phyloP scores from a whole-genome alignment of 2,797 vertebrate genomes.

The Sebastes hubbsi region DNA sequence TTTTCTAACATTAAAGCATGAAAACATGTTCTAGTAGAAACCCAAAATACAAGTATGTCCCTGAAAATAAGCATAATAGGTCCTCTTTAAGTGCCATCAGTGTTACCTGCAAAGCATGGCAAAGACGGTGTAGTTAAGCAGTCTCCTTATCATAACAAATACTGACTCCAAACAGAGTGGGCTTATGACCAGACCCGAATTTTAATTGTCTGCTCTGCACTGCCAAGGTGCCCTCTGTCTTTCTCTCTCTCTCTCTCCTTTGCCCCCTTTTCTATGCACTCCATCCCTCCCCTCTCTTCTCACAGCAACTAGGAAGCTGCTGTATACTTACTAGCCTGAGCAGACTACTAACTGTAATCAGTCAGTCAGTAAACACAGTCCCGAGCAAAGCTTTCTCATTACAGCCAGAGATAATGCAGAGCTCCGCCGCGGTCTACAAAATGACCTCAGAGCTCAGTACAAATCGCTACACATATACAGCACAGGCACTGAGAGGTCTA shows the following conservation, averaged over 20 bases:
- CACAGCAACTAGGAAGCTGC: not conserved
- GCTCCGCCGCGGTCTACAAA: constrained; percentile 40
- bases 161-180: constrained; percentile 17
- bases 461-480: not conserved
- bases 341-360: constrained; percentile 38
- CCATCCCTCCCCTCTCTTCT: not conserved
- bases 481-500: not conserved
- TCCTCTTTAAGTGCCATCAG: not conserved
- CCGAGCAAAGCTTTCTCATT: constrained; percentile 43
- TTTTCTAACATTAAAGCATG: too few species aligned
- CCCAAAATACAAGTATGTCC: too few species aligned
- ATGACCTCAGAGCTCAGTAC: constrained; percentile 32
- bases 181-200: constrained; percentile 35
- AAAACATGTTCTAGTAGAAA: too few species aligned
- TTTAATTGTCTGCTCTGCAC: constrained; percentile 32
- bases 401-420: constrained; percentile 35
- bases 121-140: not conserved
- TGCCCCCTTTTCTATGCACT: not conserved
- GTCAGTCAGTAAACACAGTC: constrained; percentile 42
- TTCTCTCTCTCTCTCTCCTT: not conserved
- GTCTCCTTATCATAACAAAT: constrained; percentile 21
- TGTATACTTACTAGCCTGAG: constrained; percentile 5
- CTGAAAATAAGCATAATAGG: too few species aligned
- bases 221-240: constrained; percentile 24
- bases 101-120: not conserved